Evolutionary conservation across 1,140 invertebrate genomes (phyloP), one percentile per base, ranked within the genome.

Genomic region (Brachionus koreanus): DNA sequence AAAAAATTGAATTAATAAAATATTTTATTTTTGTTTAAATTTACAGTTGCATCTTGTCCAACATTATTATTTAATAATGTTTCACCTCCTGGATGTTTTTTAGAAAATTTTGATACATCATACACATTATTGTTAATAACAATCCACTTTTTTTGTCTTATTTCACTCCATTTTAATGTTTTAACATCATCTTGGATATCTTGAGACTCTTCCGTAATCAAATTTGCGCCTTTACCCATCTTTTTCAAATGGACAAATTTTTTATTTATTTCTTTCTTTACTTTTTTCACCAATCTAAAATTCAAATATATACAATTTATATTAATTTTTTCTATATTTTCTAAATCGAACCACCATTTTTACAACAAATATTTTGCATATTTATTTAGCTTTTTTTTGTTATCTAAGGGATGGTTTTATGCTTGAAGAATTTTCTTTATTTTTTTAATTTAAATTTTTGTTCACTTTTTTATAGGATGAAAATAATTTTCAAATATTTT

Each of bases 11-110:
- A 25, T 29, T 29, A 12, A 57, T 29, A 33, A n/a, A 25, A 29
- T 5, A 35, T 29, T 42, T 16, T 39, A 37, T 12, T 29, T 29
- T 33, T 9, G 1, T 12, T 12, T 23, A 29, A 10, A 16, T 39
- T 39, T 37, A 69, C 65, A 74, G 87, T 87, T 13, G 87, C 87
- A 83, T 89, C 87, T 84, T 88, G 85, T 25, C 88, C 88, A 74
- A 85, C 85, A 83, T 84, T 87, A 77, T 87, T 85, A 16, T 84
- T 84, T 19, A 89, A 69, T 19, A 89, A 83, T 83, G 85, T 85
- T 5, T 84, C 85, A 39, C 88, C 88, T 10, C 88, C 88, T 0
- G 88, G 88, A 83, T 89, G 88, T 72, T 83, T 86, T 77, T 85
- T 86, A 10, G 84, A 83, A 84, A 86, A 89, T 3, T 84, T 82